Base-by-base conservation (phyloP, 2,113 vertebrate species). In the Tenebrosternarchus preto region DNA sequence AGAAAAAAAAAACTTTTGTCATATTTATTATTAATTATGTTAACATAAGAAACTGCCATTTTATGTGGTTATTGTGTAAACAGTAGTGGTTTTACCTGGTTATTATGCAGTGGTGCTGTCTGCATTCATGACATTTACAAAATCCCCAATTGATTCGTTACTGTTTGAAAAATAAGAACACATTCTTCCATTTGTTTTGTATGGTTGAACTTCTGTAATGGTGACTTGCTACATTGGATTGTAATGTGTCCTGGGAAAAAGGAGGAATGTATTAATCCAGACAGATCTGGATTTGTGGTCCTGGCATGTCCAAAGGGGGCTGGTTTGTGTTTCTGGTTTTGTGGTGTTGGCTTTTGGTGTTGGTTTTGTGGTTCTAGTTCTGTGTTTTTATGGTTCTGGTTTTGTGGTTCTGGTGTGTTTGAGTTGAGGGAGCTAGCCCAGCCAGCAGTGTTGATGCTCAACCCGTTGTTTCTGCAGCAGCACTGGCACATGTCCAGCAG, bases 391-490 rank as follows among this genome's bases (percentile, higher is more conserved):
- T 56, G 59, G 29, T 69, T 20, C 36, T 17, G 25, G 66, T 67
- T 61, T 36, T 2, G 33, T 36, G 33, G 33, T 36, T 36, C 8
- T 50, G 43, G 43, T 50, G 8, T 15, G 43, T 50, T 50, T 63
- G 73, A 72, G 53, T 59, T 50, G 20, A 82, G 77, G 31, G 33
- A 57, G 24, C 36, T 69, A 63, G 64, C 80, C 46, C 61, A 73
- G 66, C 70, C 82, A 59, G 55, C 55, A 59, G 71, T 24, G 55
- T 57, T 61, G 53, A 63, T 81, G 71, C 81, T 78, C 61, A 17
- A 74, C 61, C 78, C 46, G 87, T 87, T 85, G 76, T 88, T 85
- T 69, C 36, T 80, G 56, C 24, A 56, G 70, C 73, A 73, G 86
- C 81, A 75, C 86, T 68, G 84, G 71, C 80, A 61, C 68, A n/a